A percentile compares a stretch with the other conserved stretches of the same genome.
phyloP scores from a whole-genome alignment of 2,113 vertebrate species.

The Xiphophorus couchianus region DNA sequence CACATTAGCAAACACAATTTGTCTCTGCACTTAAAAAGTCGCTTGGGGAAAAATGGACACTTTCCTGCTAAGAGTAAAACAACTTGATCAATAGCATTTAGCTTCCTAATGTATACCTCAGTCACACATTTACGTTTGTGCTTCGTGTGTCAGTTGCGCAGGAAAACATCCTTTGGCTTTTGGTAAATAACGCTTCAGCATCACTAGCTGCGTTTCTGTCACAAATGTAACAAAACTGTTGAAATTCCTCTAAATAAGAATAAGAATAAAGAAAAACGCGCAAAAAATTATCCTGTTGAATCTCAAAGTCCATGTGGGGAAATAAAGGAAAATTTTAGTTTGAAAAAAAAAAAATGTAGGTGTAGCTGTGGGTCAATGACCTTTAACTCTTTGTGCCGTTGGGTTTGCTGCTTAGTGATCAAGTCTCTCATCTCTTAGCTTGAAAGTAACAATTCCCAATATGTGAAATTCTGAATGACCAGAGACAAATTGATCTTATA shows the following conservation, averaged over 20 bases:
- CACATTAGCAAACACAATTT: background rate
- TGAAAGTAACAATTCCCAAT: background rate
- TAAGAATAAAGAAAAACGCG: no score
- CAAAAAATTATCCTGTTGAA: no score
- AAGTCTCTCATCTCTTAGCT: background rate
- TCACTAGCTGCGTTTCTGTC: background rate
- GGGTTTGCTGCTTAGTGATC: background rate
- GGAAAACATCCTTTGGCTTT: background rate
- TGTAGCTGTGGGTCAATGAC: no score
- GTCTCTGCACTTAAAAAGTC: background rate
- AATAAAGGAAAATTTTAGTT: no score
- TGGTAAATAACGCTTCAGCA: background rate
- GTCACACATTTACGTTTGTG: background rate
- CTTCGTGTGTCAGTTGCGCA: background rate
- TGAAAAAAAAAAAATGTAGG: no score
- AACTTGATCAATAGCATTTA: background rate
- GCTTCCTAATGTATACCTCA: background rate
- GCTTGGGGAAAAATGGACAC: slow-evolving; percentile 3
- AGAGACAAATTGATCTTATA: background rate
- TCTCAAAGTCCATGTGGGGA: no score
- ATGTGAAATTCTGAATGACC: no score
- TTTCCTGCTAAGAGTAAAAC: background rate
- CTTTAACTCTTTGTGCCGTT: background rate
- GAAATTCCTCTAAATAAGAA: no score
- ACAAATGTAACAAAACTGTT: no score